phyloP scores from a whole-genome alignment of 2,113 vertebrate species.

The Sapajus apella region DNA sequence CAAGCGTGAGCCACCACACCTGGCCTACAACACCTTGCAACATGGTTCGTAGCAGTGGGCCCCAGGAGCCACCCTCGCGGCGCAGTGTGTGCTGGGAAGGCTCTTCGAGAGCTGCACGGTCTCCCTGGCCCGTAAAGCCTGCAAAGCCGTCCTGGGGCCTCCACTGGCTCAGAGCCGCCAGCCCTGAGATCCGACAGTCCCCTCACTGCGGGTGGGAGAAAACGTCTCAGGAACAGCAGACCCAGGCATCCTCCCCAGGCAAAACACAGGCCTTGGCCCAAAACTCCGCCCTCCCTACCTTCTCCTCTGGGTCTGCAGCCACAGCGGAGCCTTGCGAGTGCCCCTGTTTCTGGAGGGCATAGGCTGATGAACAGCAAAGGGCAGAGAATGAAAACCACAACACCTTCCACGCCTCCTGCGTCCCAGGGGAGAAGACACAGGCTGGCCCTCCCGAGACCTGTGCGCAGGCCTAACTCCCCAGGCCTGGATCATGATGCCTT shows the following conservation, averaged over 20 bases:
- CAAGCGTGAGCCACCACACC: not conserved
- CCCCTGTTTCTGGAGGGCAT: rapidly evolving
- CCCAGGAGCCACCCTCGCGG: rapidly evolving
- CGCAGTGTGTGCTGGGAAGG: not conserved
- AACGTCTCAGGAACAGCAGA: rapidly evolving
- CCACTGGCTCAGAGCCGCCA: not conserved
- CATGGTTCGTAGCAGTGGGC: not conserved
- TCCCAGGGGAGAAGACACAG: rapidly evolving
- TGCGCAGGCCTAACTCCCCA: not conserved
- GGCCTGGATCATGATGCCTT: rapidly evolving
- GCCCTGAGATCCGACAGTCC: rapidly evolving
- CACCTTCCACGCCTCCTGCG: rapidly evolving
- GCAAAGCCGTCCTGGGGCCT: rapidly evolving
- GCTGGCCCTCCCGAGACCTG: rapidly evolving
- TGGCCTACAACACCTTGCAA: too few relatives aligned
- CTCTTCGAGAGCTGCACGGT: rapidly evolving
- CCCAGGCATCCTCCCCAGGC: not conserved
- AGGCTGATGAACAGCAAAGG: rapidly evolving
- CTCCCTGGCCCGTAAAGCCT: not conserved
- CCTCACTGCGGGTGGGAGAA: not conserved
- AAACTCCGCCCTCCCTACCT: rapidly evolving
- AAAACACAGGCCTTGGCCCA: not conserved
- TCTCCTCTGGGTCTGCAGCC: not conserved
- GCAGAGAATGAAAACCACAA: not conserved
- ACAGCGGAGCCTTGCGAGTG: not conserved